Evolutionary conservation across 2,113 vertebrate genomes (phyloP), one percentile per base, ranked within the genome.

Genomic region (Pelecanus crispus): DNA sequence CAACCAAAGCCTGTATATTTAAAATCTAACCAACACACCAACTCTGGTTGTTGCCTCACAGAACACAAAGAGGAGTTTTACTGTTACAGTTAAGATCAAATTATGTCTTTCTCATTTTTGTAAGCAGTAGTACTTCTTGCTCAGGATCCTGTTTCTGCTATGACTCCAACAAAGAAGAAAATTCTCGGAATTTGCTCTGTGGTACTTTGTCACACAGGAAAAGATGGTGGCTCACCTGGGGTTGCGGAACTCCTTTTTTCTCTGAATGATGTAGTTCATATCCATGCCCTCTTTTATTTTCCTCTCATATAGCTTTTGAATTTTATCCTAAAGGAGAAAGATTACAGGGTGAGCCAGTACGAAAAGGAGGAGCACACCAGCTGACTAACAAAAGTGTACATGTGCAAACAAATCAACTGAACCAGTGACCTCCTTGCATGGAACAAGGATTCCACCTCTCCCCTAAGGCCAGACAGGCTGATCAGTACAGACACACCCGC

Each of bases 191-290:
- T 63, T 70, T 14, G 3, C 36, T 71, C 45, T 75, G 20, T 49
- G 19, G 36, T 59, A 34, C 78, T 91, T n/a, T 16, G 71, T 75
- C 34, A 72, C 16, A 7, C 2, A 19, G 10, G n/a, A 73, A 22
- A 61, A 73, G 22, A 25, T 6, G 20, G 61, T 45, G n/a, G 40
- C 95, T 94, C 90, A 99, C 99, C 99, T 99, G 59, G 99, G 99
- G 94, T 99, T 99, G 87, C 99, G 98, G 72, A 99, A 99, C 80
- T 99, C 99, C 73, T 99, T 99, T 95, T 99, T 99, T 95, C 99
- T 99, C 95, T 99, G 99, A 96, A 99, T 99, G 86, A 99, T 99
- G 81, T 97, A 99, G 98, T 99, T 99, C 97, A 99, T 99, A 97
- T 99, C 99, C 95, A 99, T 99, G 34, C 99, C 99, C 80, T 99